A percentile compares a stretch with the other conserved stretches of the same genome.
phyloP scores from a whole-genome alignment of 2,888 invertebrate species.

The Drosophila colorata region DNA sequence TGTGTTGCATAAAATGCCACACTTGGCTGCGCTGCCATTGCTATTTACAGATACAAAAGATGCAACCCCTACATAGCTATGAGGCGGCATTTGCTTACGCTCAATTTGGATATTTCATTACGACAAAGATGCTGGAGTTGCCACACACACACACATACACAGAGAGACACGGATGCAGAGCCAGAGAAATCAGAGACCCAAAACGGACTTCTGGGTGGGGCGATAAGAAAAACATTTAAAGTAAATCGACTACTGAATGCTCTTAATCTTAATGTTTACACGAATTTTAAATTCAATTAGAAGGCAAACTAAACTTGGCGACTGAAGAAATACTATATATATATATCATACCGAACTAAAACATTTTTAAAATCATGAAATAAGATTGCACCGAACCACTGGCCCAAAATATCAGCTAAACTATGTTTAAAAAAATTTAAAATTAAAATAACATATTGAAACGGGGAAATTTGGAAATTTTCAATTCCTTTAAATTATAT shows the following conservation, averaged over 20 bases:
- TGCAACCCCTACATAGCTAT: constrained; percentile 74
- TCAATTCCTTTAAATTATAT: no score
- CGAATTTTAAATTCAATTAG: background rate
- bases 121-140: constrained; percentile 23
- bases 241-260: constrained; percentile 4
- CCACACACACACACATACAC: background rate
- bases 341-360: no score
- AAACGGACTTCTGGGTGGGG: constrained; percentile 1
- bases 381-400: no score
- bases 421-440: no score
- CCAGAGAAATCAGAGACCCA: constrained; percentile 10
- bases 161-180: background rate
- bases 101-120: constrained; percentile 70
- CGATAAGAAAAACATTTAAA: no score
- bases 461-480: no score
- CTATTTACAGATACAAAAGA: constrained; percentile 60
- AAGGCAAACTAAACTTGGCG: background rate
- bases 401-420: no score
- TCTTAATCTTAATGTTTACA: constrained; percentile 1
- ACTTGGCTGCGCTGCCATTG: constrained; percentile 63
- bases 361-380: no score
- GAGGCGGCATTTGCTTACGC: constrained; percentile 56
- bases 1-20: constrained; percentile 79
- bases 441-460: no score
- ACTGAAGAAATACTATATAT: no score